A percentile compares a stretch with the other conserved stretches of the same genome.
Evolutionary conservation across 2,888 invertebrate genomes (phyloP).

Genomic region (Brassicogethes aeneus): DNA sequence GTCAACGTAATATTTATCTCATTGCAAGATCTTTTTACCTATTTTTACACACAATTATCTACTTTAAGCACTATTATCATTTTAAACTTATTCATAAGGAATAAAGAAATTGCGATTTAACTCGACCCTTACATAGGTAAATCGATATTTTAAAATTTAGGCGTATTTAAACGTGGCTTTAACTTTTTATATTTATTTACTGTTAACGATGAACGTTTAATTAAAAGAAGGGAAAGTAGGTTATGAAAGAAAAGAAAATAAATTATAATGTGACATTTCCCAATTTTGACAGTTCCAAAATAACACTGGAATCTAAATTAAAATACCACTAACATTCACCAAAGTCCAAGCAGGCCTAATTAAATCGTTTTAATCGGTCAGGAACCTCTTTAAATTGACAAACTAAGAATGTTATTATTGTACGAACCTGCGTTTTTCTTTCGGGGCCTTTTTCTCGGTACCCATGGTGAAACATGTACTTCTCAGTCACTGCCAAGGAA

Average conservation of each 20-base stretch:
- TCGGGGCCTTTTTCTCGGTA: slow-evolving; percentile 39
- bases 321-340: background rate
- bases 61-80: no score
- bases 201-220: background rate
- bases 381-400: no score
- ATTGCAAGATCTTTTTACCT: no score
- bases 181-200: background rate
- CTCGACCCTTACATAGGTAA: no score
- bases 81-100: no score
- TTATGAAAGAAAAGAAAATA: slow-evolving; percentile 2
- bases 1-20: no score
- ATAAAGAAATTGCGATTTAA: no score
- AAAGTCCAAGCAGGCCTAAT: no score
- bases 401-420: slow-evolving; percentile 2
- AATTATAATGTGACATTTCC: background rate
- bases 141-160: no score
- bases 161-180: no score
- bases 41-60: no score
- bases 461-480: slow-evolving; percentile 33
- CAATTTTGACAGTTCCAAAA: background rate
- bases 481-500: slow-evolving; percentile 42
- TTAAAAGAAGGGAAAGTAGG: slow-evolving; percentile 10
- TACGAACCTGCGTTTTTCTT: slow-evolving; percentile 63
- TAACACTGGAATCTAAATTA: background rate
- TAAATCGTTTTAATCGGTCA: no score